Conservation (phyloP, 2,113 vertebrate genomes). For the Lophura nycthemera region DNA sequence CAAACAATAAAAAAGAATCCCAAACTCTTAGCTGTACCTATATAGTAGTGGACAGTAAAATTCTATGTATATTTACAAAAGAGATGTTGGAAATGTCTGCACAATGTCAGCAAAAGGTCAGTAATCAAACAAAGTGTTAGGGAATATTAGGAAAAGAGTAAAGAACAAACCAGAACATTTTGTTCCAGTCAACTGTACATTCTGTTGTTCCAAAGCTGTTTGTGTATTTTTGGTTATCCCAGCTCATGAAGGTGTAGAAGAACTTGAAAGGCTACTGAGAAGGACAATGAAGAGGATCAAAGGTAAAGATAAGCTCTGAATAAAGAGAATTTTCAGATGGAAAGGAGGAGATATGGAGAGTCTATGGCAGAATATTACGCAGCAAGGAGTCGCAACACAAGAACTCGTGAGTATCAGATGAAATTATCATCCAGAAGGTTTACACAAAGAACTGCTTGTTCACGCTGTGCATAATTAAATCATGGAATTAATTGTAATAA, state of each 20-base stretch:
- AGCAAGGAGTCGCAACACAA: background rate
- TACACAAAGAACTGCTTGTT: conserved; percentile 33
- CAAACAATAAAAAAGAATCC: background rate
- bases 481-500: conserved; percentile 22
- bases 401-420: background rate
- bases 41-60: too few species aligned
- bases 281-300: background rate
- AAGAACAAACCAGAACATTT: background rate
- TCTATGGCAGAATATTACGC: background rate
- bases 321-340: background rate
- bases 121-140: background rate
- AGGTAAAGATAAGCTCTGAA: background rate
- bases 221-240: background rate
- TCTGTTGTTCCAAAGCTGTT: background rate
- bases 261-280: background rate
- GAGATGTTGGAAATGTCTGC: background rate
- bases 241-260: background rate
- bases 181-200: fast-evolving
- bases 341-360: background rate
- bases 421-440: conserved; percentile 34
- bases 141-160: background rate
- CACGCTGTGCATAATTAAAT: conserved; percentile 38
- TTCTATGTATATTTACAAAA: background rate
- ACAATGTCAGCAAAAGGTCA: background rate
- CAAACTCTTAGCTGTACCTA: background rate